Percentiles rank a stretch among this genome's conserved stretches.
phyloP scores from a whole-genome alignment of 2,888 invertebrate genomes.

The Actias luna region DNA sequence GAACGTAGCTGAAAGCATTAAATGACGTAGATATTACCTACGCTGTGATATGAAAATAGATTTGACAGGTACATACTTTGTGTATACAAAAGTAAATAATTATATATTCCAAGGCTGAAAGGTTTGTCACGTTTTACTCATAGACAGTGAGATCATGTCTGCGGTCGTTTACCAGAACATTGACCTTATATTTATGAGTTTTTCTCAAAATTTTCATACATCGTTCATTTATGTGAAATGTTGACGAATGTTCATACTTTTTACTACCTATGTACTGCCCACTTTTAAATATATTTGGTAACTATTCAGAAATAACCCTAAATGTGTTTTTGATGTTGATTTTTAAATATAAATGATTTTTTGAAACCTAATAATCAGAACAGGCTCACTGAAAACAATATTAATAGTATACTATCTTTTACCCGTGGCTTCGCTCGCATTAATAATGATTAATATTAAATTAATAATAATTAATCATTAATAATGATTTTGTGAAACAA shows the following conservation, averaged over 20 bases:
- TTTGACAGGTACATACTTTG: not conserved
- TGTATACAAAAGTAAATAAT: not conserved
- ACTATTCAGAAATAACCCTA: too few relatives aligned
- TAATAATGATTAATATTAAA: too few relatives aligned
- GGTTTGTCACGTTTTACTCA: slow-evolving; percentile 4
- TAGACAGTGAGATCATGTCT: not conserved
- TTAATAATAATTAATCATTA: too few relatives aligned
- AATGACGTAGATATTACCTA: slow-evolving; percentile 3
- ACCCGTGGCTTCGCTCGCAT: too few relatives aligned
- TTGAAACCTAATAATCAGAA: too few relatives aligned
- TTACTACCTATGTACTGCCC: too few relatives aligned
- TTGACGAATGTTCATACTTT: not conserved
- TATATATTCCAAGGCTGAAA: slow-evolving; percentile 9
- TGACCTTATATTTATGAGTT: slow-evolving; percentile 2
- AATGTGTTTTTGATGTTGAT: too few relatives aligned
- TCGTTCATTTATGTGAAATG: not conserved
- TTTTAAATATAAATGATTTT: too few relatives aligned
- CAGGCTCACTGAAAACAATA: too few relatives aligned
- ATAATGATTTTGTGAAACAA: too few relatives aligned
- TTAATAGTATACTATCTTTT: too few relatives aligned
- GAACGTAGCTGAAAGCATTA: slow-evolving; percentile 2
- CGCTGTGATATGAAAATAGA: not conserved
- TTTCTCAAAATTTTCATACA: not conserved
- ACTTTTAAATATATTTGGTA: too few relatives aligned
- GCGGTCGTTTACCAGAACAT: slow-evolving; percentile 9